Percentiles rank a stretch among this genome's conserved stretches.
phyloP scores from a whole-genome alignment of 2,888 invertebrate species.

The Xanthia icteritia region DNA sequence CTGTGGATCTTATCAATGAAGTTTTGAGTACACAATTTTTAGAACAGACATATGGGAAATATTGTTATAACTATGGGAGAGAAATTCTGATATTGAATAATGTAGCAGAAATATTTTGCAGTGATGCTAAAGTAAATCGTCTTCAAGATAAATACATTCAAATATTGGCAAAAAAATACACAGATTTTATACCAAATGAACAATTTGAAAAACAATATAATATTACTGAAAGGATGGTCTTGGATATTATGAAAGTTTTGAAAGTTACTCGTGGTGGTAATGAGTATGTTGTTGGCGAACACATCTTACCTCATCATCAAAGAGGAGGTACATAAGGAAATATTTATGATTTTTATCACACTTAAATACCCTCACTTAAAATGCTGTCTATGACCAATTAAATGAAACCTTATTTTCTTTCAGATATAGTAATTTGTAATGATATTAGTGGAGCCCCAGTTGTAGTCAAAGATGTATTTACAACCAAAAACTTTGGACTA shows the following conservation, averaged over 20 bases:
- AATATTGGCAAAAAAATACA: constrained; percentile 90
- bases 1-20: constrained; percentile 90
- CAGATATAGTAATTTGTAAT: constrained; percentile 91
- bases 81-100: constrained; percentile 92
- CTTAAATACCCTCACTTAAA: neutral
- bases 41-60: constrained; percentile 88
- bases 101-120: constrained; percentile 91
- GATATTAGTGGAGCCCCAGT: constrained; percentile 87
- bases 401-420: constrained; percentile 65
- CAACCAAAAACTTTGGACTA: constrained; percentile 86
- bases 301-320: constrained; percentile 93
- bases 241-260: constrained; percentile 90
- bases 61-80: constrained; percentile 84
- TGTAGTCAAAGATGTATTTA: constrained; percentile 85
- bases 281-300: constrained; percentile 87
- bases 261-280: constrained; percentile 86
- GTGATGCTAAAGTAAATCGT: constrained; percentile 90
- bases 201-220: constrained; percentile 88
- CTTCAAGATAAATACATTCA: constrained; percentile 86
- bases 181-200: constrained; percentile 90
- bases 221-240: constrained; percentile 89
- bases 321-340: constrained; percentile 87
- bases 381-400: neutral
- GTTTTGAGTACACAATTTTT: constrained; percentile 91
- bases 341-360: constrained; percentile 1